phyloP scores from a whole-genome alignment of 2,113 vertebrate genomes.

The Cygnus atratus region DNA sequence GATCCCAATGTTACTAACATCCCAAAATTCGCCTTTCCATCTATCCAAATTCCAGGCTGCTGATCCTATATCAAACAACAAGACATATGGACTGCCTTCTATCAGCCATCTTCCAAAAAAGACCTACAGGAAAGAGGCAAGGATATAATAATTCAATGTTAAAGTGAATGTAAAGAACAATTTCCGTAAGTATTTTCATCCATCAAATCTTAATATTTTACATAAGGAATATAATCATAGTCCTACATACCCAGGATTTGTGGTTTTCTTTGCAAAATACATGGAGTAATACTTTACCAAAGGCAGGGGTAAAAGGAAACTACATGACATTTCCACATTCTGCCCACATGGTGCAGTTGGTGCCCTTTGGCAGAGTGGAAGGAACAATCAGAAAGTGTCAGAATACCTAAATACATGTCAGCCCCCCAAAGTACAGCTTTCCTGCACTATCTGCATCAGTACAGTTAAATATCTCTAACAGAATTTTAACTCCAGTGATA shows the following conservation, averaged over 20 bases:
- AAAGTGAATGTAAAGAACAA: background rate
- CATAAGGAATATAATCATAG: background rate
- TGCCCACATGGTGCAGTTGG: background rate
- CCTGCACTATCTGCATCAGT: background rate
- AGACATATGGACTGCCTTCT: conserved; percentile 91
- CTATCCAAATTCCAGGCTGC: conserved; percentile 92
- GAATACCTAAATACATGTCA: background rate
- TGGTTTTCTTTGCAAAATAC: background rate
- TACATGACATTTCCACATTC: background rate
- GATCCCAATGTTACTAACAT: conserved; percentile 86
- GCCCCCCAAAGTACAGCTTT: background rate
- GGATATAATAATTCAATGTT: background rate
- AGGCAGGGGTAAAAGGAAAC: background rate
- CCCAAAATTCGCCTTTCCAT: conserved; percentile 96
- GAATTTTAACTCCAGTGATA: background rate
- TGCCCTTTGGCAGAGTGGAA: background rate
- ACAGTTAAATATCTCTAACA: background rate
- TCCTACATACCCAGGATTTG: background rate
- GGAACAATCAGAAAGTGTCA: background rate
- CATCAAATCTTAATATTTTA: background rate
- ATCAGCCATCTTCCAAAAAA: conserved; percentile 95
- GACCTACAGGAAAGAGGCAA: conserved; percentile 74
- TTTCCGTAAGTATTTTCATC: background rate
- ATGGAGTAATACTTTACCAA: background rate
- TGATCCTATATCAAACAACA: conserved; percentile 89